Evolutionary conservation across 2,797 vertebrate genomes (phyloP), one percentile per base, ranked within the genome.

Genomic region (Hephaestus fuliginosus): DNA sequence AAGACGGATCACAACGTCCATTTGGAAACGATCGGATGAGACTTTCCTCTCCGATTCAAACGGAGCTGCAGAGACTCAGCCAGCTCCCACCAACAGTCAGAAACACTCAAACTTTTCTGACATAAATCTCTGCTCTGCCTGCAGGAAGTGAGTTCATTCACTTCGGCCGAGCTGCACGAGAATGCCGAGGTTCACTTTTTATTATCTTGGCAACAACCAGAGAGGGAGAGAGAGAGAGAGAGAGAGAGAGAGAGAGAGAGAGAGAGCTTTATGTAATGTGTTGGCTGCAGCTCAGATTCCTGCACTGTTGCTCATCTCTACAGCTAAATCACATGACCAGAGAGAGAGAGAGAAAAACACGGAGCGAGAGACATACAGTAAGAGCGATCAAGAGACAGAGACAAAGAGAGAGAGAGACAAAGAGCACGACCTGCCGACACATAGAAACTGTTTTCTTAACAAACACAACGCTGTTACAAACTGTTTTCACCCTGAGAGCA

Each of bases 251-350:
- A 25, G 25, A 25, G 15, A 13, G 12, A 61, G 25, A n/a, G 46
- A 70, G 78, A 48, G 58, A 55, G 85, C 76, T 90, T 94, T 92
- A 88, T 93, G 91, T 93, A 91, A 94, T 84, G 70, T 72, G 49
- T 78, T 94, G 91, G 90, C 91, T 84, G 81, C 56, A 65, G 87
- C 86, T 90, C 87, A 78, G 84, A 95, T 93, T 94, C 93, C 92
- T 91, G 83, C 61, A 36, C 74, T 78, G 75, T 93, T 92, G 91
- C 89, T 95, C 94, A 95, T 94, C 91, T 88, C 83, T 81, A 85
- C 86, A 84, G 88, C 78, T 69, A 48, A 71, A 76, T 90, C 92
- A 91, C 84, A 87, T 91, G 93, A 92, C 86, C 4, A 44, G 61
- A 61, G 78, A 43, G 68, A 2, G 68, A 1, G 22, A 6, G 3